These are phyloP conservation scores for Cyclargus thomasi DNA, from an alignment of 1,140 invertebrate genomes.

Conservation along the genomic window DNA sequence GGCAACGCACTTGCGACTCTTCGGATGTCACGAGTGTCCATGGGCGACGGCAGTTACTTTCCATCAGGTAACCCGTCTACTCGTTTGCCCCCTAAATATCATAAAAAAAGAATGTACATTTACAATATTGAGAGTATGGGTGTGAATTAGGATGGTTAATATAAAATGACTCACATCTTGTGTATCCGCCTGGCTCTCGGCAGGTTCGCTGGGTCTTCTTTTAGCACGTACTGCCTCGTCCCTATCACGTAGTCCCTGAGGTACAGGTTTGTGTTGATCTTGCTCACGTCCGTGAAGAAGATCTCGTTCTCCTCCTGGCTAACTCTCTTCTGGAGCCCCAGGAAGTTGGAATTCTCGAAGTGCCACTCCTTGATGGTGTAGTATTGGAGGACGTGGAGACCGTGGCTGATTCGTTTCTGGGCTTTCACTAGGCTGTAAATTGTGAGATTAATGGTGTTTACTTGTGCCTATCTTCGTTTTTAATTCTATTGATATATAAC, in stretches of 20 bases:
- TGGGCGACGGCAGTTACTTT: too few relatives aligned
- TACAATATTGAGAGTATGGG: too few relatives aligned
- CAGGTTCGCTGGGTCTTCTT: conserved; percentile 84
- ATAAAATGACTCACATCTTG: conserved; percentile 58
- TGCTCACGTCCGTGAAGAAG: conserved; percentile 76
- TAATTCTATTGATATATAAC: too few relatives aligned
- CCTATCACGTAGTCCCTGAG: conserved; percentile 83
- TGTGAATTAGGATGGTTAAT: neutral
- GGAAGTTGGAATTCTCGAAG: conserved; percentile 82
- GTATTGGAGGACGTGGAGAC: conserved; percentile 83
- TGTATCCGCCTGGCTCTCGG: conserved; percentile 80
- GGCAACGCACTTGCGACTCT: too few relatives aligned
- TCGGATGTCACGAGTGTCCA: too few relatives aligned
- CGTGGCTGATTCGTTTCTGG: conserved; percentile 79
- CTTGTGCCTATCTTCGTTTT: too few relatives aligned
- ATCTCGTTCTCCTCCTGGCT: conserved; percentile 75
- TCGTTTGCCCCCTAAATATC: too few relatives aligned
- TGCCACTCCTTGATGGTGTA: conserved; percentile 91
- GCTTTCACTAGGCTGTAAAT: conserved; percentile 77
- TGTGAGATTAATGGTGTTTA: too few relatives aligned
- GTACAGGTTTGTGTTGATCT: conserved; percentile 79
- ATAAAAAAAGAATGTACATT: too few relatives aligned
- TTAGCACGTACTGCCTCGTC: conserved; percentile 82
- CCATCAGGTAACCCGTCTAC: too few relatives aligned
- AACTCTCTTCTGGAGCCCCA: conserved; percentile 78